These are phyloP conservation scores for Agrenia bidenticulata DNA, from an alignment of 2,888 invertebrate species.

Conservation along the genomic window DNA sequence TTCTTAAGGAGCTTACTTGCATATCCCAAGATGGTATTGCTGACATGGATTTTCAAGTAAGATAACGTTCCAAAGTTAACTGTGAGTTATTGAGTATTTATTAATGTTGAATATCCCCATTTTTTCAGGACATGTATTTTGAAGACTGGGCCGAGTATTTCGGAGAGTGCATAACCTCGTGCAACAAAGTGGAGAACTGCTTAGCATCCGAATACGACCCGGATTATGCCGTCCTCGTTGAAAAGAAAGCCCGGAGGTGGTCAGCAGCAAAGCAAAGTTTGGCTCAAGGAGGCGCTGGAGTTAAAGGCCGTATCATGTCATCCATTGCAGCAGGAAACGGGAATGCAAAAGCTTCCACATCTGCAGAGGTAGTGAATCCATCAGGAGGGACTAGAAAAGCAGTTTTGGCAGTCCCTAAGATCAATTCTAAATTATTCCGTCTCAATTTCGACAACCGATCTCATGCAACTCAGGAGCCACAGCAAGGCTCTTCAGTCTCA, in stretches of 20 bases:
- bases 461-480: slow-evolving; percentile 21
- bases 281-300: background rate
- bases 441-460: slow-evolving; percentile 34
- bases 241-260: slow-evolving; percentile 71
- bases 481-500: slow-evolving; percentile 16
- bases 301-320: no score
- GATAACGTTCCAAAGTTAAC: no score
- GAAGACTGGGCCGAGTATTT: slow-evolving; percentile 52
- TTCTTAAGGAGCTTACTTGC: slow-evolving; percentile 68
- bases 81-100: no score
- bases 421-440: slow-evolving; percentile 41
- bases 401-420: slow-evolving; percentile 30
- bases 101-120: no score
- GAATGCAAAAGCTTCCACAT: background rate
- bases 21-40: slow-evolving; percentile 82
- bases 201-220: slow-evolving; percentile 57
- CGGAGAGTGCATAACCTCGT: slow-evolving; percentile 75
- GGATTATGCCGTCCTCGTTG: slow-evolving; percentile 73
- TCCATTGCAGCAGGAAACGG: background rate
- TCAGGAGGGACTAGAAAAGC: slow-evolving; percentile 3
- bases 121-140: slow-evolving; percentile 50
- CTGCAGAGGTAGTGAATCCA: slow-evolving; percentile 8
- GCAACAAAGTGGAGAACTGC: slow-evolving; percentile 66
- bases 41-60: slow-evolving; percentile 78
- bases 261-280: slow-evolving; percentile 63